phyloP scores from a whole-genome alignment of 2,113 vertebrate genomes.

The Vidua macroura region DNA sequence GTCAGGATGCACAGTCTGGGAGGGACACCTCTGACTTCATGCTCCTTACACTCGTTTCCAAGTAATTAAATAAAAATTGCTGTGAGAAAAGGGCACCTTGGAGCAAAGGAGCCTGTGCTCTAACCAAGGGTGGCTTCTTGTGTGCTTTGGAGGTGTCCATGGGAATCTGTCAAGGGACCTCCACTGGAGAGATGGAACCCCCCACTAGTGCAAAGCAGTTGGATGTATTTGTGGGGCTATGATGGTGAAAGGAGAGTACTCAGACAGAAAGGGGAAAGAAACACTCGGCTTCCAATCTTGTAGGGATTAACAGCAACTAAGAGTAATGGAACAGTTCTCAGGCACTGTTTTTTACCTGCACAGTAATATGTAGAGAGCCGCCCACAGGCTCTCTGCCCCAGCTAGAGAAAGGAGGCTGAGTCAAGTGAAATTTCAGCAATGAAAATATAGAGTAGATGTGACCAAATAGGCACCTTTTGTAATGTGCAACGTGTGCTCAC shows the following conservation, averaged over 20 bases:
- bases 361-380: accelerated
- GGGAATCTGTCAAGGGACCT: not conserved
- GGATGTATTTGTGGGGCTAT: not conserved
- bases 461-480: not conserved
- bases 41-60: not conserved
- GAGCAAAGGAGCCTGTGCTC: not conserved
- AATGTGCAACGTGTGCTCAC: accelerated
- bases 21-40: not conserved
- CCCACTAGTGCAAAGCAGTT: not conserved
- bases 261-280: not conserved
- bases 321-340: not conserved
- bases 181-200: not conserved
- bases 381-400: not conserved
- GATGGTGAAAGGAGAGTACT: not conserved
- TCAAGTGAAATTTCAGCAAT: not conserved
- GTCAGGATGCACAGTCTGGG: not conserved
- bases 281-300: not conserved
- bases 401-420: not conserved
- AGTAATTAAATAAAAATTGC: accelerated
- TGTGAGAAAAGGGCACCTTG: not conserved
- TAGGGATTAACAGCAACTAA: not conserved
- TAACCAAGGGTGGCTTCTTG: not conserved
- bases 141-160: not conserved
- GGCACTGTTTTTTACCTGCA: not conserved
- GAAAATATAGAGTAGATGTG: not conserved